Percentiles rank a stretch among this genome's conserved stretches.
These are phyloP conservation scores for Danaus plexippus DNA, from an alignment of 1,140 invertebrate species.

Conservation along the genomic window DNA sequence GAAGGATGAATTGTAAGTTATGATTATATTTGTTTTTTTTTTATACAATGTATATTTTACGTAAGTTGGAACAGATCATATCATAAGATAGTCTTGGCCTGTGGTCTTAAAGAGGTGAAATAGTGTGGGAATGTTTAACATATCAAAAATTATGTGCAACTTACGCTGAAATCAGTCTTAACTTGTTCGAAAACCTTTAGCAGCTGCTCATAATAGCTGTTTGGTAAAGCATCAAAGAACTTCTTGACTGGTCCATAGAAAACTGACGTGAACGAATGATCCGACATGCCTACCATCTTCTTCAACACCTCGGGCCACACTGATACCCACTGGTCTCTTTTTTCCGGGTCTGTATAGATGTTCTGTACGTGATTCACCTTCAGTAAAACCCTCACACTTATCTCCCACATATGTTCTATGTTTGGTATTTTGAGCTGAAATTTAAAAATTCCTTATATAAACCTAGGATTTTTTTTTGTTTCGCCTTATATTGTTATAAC, in stretches of 20 bases:
- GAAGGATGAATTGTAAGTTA: neutral
- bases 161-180: constrained; percentile 74
- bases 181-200: constrained; percentile 69
- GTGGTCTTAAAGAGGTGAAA: neutral
- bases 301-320: constrained; percentile 73
- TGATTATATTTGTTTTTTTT: too few species aligned
- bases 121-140: neutral
- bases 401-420: constrained; percentile 75
- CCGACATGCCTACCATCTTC: constrained; percentile 71
- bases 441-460: neutral
- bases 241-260: constrained; percentile 72
- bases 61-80: too few species aligned
- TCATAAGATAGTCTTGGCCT: too few species aligned
- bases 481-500: neutral
- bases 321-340: constrained; percentile 72
- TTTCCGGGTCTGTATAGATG: constrained; percentile 74
- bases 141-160: constrained; percentile 6
- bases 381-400: constrained; percentile 72
- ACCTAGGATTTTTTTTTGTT: too few species aligned
- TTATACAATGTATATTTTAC: too few species aligned
- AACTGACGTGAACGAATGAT: constrained; percentile 72
- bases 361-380: constrained; percentile 74
- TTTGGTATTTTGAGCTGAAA: constrained; percentile 73
- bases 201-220: constrained; percentile 66
- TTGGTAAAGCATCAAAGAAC: constrained; percentile 66